Percentiles rank a stretch among this genome's conserved stretches.
Evolutionary conservation across 1,140 invertebrate genomes (phyloP).

Genomic region (Pollicipes pollicipes): DNA sequence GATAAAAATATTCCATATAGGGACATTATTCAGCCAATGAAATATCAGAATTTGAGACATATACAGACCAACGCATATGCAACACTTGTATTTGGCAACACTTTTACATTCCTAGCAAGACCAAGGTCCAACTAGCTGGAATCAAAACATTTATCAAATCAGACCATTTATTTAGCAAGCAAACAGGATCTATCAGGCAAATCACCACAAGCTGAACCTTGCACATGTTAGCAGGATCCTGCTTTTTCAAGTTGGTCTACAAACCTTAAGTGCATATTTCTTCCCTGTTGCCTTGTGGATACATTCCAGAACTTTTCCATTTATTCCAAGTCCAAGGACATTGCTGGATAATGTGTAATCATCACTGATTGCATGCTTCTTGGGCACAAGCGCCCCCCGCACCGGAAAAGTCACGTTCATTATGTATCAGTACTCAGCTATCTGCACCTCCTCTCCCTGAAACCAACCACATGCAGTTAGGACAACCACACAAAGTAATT

Average conservation of each 20-base stretch:
- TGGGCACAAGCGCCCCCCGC: background rate
- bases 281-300: conserved; percentile 43
- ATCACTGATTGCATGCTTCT: conserved; percentile 28
- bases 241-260: too few species aligned
- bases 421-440: too few species aligned
- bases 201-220: conserved; percentile 11
- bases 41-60: too few species aligned
- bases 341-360: conserved; percentile 88
- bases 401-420: background rate
- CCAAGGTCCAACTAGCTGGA: conserved; percentile 11
- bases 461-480: too few species aligned
- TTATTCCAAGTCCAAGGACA: conserved; percentile 92
- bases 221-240: too few species aligned
- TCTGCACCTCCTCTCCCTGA: too few species aligned
- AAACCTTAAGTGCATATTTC: conserved; percentile 82
- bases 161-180: background rate
- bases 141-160: conserved; percentile 8
- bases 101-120: too few species aligned
- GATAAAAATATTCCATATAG: too few species aligned
- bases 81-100: too few species aligned
- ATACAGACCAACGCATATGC: too few species aligned
- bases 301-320: conserved; percentile 63
- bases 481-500: too few species aligned
- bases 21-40: too few species aligned
- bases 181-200: conserved; percentile 12